A percentile compares a stretch with the other conserved stretches of the same genome.
Evolutionary conservation across 2,797 vertebrate species (phyloP).

Genomic region (Dromococcyx pavoninus): DNA sequence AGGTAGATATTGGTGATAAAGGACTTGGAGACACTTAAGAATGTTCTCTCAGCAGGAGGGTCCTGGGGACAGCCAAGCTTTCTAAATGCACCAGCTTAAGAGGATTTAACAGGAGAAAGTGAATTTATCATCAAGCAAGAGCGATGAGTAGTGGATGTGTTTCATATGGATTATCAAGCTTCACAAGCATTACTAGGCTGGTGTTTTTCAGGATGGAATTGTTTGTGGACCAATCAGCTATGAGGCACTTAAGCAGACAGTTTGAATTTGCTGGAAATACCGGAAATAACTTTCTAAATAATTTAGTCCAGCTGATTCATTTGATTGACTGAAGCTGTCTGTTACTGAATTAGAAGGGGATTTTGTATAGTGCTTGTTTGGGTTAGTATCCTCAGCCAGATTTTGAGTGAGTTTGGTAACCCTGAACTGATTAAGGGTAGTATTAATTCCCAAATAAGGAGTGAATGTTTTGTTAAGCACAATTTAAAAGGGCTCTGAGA

Average conservation of each 20-base stretch:
- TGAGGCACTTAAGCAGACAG: background rate
- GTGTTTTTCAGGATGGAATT: background rate
- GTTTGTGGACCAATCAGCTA: background rate
- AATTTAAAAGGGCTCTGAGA: background rate
- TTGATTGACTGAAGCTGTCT: background rate
- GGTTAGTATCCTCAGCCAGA: background rate
- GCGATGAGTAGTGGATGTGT: rapidly evolving
- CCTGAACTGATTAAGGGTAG: background rate
- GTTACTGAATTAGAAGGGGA: background rate
- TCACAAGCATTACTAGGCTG: background rate
- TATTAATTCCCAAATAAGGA: background rate
- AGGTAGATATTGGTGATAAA: background rate
- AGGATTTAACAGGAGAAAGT: background rate
- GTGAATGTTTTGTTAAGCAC: conserved; percentile 14
- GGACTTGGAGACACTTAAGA: background rate
- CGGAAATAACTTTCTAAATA: background rate
- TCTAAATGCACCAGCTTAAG: background rate
- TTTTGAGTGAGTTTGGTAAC: background rate
- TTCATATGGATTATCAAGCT: background rate
- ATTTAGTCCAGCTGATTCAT: background rate
- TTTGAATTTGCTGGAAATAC: background rate
- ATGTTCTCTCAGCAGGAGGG: background rate
- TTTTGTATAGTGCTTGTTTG: background rate
- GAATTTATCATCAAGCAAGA: background rate
- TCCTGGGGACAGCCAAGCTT: background rate